Evolutionary conservation across 1,140 invertebrate species (phyloP).

Genomic region (Aporrectodea caliginosa): DNA sequence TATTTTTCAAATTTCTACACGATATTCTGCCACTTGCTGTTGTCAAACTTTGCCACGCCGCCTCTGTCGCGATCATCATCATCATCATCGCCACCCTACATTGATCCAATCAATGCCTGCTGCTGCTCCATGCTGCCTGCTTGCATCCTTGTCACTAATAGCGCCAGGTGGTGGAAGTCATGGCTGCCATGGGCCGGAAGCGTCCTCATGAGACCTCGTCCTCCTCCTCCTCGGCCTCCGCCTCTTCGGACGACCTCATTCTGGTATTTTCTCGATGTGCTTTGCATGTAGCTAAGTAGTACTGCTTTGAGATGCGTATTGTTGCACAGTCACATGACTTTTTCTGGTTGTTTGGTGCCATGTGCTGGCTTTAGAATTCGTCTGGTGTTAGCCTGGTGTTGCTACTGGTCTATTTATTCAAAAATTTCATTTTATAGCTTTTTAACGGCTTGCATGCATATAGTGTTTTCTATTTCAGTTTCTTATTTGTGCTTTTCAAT

Average conservation of each 20-base stretch:
- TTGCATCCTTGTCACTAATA: background rate
- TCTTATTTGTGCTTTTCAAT: too few relatives aligned
- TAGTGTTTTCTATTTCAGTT: too few relatives aligned
- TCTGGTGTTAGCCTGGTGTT: too few relatives aligned
- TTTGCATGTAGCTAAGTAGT: slow-evolving; percentile 2
- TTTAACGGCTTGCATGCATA: too few relatives aligned
- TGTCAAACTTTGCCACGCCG: background rate
- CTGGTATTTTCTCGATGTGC: background rate
- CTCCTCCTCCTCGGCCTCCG: background rate
- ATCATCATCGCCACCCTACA: background rate
- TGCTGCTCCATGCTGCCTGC: background rate
- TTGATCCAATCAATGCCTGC: background rate
- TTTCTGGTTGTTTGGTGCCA: too few relatives aligned
- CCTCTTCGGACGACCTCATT: background rate
- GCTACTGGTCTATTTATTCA: too few relatives aligned
- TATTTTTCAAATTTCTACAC: background rate
- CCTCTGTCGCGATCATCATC: background rate
- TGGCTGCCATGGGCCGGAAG: background rate
- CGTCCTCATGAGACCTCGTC: background rate
- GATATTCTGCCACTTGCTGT: background rate
- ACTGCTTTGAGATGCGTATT: too few relatives aligned
- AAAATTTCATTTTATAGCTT: too few relatives aligned
- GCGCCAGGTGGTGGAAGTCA: background rate
- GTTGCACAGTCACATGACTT: too few relatives aligned
- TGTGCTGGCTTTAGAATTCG: too few relatives aligned